phyloP scores from a whole-genome alignment of 2,888 invertebrate genomes.

The Epistrophe eligans region DNA sequence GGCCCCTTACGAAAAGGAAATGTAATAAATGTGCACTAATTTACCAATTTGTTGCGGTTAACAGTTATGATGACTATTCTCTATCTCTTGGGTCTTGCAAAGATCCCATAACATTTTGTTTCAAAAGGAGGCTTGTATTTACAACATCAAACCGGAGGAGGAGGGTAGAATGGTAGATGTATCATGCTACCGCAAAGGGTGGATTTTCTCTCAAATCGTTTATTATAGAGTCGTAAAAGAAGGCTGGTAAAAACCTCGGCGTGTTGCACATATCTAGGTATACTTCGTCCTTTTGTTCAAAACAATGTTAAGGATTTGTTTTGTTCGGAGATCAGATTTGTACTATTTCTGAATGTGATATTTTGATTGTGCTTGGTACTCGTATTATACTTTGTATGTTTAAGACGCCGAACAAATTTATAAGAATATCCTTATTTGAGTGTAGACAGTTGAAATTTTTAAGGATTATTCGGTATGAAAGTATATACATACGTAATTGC shows the following conservation, averaged over 20 bases:
- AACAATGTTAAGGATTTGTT: conserved; percentile 21
- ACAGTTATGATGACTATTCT: conserved; percentile 79
- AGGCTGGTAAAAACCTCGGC: conserved; percentile 64
- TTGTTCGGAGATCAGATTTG: conserved; percentile 11
- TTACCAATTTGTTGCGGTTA: conserved; percentile 82
- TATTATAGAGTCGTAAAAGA: conserved; percentile 67
- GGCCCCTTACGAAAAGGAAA: conserved; percentile 63
- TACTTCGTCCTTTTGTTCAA: conserved; percentile 12
- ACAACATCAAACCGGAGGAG: conserved; percentile 33
- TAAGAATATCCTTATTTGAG: background rate
- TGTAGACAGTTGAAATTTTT: no score
- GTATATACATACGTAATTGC: no score
- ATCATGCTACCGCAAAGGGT: conserved; percentile 50
- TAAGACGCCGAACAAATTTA: no score
- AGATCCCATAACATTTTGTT: conserved; percentile 57
- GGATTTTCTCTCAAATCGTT: conserved; percentile 59
- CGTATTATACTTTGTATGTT: no score
- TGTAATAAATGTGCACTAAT: conserved; percentile 80
- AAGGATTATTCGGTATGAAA: no score
- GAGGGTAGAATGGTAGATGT: conserved; percentile 10
- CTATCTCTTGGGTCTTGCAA: conserved; percentile 53
- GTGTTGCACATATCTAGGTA: conserved; percentile 34
- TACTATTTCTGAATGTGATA: background rate
- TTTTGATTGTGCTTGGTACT: background rate
- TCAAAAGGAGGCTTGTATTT: conserved; percentile 54